Conservation (phyloP, 2,113 vertebrate species). For the Etia nguti region DNA sequence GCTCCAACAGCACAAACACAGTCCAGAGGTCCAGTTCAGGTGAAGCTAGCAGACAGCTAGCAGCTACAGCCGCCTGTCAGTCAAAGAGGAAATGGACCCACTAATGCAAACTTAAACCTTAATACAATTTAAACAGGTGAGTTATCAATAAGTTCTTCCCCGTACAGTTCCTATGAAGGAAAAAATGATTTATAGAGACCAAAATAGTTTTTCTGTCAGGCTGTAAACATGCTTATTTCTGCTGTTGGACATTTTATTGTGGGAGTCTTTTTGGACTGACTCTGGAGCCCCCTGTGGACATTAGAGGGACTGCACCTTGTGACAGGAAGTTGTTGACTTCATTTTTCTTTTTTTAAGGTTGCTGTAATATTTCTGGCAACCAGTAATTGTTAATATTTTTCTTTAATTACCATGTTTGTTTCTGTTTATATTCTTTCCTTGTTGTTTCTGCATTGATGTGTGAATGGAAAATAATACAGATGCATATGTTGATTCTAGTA, state of each 20-base stretch:
- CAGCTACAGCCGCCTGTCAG: not conserved
- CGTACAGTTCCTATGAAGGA: no score
- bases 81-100: not conserved
- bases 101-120: not conserved
- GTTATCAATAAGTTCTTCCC: not conserved
- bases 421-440: not conserved
- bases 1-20: not conserved
- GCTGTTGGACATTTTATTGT: not conserved
- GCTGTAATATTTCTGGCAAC: not conserved
- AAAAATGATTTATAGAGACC: not conserved
- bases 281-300: not conserved
- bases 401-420: not conserved
- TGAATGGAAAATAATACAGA: not conserved
- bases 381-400: accelerated
- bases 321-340: not conserved
- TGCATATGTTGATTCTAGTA: not conserved
- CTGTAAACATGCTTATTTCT: accelerated
- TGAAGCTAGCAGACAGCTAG: not conserved
- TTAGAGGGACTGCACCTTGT: not conserved
- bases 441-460: not conserved
- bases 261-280: not conserved
- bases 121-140: not conserved
- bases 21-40: not conserved
- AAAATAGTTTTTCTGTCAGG: not conserved
- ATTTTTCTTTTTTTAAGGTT: not conserved